Evolutionary conservation across 2,113 vertebrate species (phyloP).

Genomic region (Xenopus borealis): DNA sequence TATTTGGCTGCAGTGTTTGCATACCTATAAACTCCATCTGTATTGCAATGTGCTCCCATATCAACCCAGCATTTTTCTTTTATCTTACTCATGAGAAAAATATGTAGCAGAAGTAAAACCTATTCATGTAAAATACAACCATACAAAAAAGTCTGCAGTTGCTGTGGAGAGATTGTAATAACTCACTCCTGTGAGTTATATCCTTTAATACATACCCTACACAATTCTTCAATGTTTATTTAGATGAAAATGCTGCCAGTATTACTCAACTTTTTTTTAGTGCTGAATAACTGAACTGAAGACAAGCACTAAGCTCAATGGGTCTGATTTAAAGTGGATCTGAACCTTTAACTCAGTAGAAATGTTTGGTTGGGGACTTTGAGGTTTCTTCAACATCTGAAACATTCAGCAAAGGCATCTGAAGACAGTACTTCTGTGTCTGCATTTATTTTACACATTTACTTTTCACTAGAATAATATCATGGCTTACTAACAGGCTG

Average conservation of each 20-base stretch:
- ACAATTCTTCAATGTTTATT: not conserved
- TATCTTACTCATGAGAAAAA: not conserved
- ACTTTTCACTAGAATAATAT: no score
- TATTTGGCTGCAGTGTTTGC: not conserved
- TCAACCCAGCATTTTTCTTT: not conserved
- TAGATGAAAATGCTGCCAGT: not conserved
- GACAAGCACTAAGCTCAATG: no score
- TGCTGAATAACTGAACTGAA: no score
- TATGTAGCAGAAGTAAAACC: not conserved
- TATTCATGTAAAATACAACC: not conserved
- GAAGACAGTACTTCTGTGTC: no score
- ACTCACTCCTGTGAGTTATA: not conserved
- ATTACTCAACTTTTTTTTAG: not conserved
- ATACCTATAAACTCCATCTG: not conserved
- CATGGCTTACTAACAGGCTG: no score
- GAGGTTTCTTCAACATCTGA: no score
- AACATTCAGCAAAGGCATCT: no score
- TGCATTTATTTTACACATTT: no score
- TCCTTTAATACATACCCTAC: not conserved
- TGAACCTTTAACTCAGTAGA: no score
- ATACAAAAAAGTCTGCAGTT: not conserved
- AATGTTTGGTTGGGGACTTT: no score
- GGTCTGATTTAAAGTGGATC: no score
- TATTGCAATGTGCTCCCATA: not conserved
- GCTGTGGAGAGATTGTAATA: not conserved